Base-by-base conservation (phyloP, 2,113 vertebrate species). In the Chlamydotis undulata region DNA sequence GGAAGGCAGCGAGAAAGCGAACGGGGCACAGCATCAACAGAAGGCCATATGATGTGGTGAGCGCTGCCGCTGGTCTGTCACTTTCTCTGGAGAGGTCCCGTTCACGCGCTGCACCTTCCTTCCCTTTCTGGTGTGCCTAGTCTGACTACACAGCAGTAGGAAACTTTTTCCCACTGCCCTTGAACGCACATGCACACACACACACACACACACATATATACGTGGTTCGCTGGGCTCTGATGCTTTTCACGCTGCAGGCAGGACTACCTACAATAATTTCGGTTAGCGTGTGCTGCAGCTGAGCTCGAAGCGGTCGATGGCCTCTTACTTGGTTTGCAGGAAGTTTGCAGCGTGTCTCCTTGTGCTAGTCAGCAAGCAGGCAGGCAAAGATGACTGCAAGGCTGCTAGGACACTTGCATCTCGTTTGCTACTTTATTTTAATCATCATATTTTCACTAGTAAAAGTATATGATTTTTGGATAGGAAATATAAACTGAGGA, bases 101-200 rank as follows among this genome's bases (percentile, higher is more conserved):
- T 33, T 49, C 4, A 0, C 39, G 6, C 0, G 0, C 61, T 31
- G 39, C 50, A 19, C 28, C 21, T 76, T 53, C 28, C 21, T 76
- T 53, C 78, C n/a, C 41, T 45, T 67, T 21, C 28, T 2, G 21
- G 8, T 3, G n/a, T 16, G 3, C 39, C 91, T 19, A 31, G 7
- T 13, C 14, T 15, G 7, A 21, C 35, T 6, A 19, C 39, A 10
- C 31, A 0, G 0, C 6, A 3, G 23, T 0, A 6, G 19, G 28
- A 21, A 26, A 4, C 50, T 47, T 55, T 49, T 75, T 52, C 60
- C 39, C 2, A 0, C 19, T 19, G 17, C 61, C n/a, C 49, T 19
- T 9, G 53, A 53, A 25, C 37, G 33, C 13, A 2, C 5, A 5
- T 55, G 12, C 26, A 10, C 12, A 0, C 41, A 14, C 41, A 41